These are phyloP conservation scores for Sphecodes monilicornis DNA, from an alignment of 2,888 invertebrate species.

Conservation along the genomic window DNA sequence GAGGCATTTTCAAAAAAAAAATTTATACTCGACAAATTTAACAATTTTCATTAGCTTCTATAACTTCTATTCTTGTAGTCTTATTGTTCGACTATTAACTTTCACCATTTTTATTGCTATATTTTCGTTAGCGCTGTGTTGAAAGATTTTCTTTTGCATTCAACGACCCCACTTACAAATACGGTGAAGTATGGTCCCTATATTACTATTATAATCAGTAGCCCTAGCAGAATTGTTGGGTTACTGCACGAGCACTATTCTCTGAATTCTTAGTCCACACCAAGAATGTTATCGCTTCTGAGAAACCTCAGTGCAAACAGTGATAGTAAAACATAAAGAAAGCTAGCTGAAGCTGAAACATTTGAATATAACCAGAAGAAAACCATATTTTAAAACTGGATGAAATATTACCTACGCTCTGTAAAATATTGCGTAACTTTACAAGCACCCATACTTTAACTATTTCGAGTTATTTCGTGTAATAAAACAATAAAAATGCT, in stretches of 20 bases:
- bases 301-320: not conserved
- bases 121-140: not conserved
- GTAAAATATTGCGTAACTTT: not conserved
- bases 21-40: too few relatives aligned
- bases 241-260: not conserved
- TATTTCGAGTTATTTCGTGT: not conserved
- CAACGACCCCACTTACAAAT: not conserved
- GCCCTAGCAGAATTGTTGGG: not conserved
- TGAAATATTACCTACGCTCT: not conserved
- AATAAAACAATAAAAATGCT: not conserved
- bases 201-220: not conserved
- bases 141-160: not conserved
- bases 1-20: too few relatives aligned
- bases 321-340: constrained; percentile 7
- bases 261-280: not conserved
- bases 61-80: not conserved
- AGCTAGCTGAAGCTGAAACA: not conserved
- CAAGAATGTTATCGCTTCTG: constrained; percentile 7
- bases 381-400: not conserved
- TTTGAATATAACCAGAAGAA: not conserved
- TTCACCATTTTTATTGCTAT: not conserved
- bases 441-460: not conserved
- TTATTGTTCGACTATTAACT: not conserved
- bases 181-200: not conserved
- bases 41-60: not conserved